Evolutionary conservation across 2,888 invertebrate species (phyloP), one percentile per base, ranked within the genome.

Genomic region (Eulithis testata): DNA sequence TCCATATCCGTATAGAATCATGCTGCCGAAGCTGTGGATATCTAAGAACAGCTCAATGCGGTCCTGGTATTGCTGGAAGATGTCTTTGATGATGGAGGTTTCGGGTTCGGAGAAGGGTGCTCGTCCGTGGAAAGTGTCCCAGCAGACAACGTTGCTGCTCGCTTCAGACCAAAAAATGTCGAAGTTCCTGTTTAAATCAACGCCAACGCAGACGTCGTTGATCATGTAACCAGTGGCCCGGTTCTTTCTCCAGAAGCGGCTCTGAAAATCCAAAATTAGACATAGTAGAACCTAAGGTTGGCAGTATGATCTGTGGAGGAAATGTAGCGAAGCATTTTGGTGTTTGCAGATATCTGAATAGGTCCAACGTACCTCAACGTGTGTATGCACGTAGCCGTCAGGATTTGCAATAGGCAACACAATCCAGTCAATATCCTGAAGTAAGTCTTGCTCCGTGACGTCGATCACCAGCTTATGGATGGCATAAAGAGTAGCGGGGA

Each of bases 171-270:
- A 97, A 69, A 94, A 89, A 77, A 94, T 94, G 61, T 94, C 96
- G 76, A 95, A 97, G 87, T 97, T 97, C 1, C 97, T 91, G 83
- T 97, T 97, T 0, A 95, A 94, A 78, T 97, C 97, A 0, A 95
- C 95, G 9, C 97, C 97, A 3, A 86, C 85, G 73, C 97, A 97
- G 0, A 80, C 0, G 14, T 43, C 21, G 3, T 85, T 72, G 12
- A 80, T 77, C 0, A 47, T 0, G 54, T 86, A 79, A 69, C 86
- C 78, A 0, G 90, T 92, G 0, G 94, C 94, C 0, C 96, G 94
- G 0, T 95, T 96, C 79, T 96, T 96, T 21, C 96, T 94, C 96
- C 96, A 96, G 70, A 96, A 86, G 9, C 95, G 93, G 47, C 79
- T 76, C 95, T 95, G 76, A 11, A 85, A 57, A 89, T 78, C 27